phyloP scores from a whole-genome alignment of 2,888 invertebrate species.

The Euplagia quadripunctaria region DNA sequence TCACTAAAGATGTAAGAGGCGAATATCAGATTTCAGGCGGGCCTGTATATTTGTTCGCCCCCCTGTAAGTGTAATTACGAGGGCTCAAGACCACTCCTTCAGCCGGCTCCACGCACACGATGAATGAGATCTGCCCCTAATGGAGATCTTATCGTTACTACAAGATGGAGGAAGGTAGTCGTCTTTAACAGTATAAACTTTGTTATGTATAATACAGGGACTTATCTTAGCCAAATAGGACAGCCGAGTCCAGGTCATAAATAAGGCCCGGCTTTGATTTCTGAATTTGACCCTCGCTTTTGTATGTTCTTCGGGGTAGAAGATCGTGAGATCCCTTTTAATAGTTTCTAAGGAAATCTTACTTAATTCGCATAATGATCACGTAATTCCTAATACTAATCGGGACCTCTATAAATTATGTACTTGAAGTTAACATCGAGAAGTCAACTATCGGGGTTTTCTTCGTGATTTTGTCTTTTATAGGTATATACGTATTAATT shows the following conservation, averaged over 20 bases:
- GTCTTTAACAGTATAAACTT: constrained; percentile 78
- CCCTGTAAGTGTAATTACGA: constrained; percentile 75
- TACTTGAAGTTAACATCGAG: constrained; percentile 56
- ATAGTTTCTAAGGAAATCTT: constrained; percentile 79
- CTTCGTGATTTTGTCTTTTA: constrained; percentile 47
- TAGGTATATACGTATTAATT: constrained; percentile 62
- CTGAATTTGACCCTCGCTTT: constrained; percentile 79
- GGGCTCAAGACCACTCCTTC: constrained; percentile 63
- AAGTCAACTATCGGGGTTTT: constrained; percentile 41
- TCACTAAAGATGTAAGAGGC: constrained; percentile 57
- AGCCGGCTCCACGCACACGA: constrained; percentile 73
- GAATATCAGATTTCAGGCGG: constrained; percentile 65
- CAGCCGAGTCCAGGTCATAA: constrained; percentile 80
- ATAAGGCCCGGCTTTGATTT: constrained; percentile 84
- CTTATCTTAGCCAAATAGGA: constrained; percentile 78
- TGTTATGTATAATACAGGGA: constrained; percentile 77
- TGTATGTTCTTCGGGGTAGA: constrained; percentile 69
- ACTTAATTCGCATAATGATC: constrained; percentile 80
- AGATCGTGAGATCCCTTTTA: constrained; percentile 78
- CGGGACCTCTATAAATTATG: constrained; percentile 64
- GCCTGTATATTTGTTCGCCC: constrained; percentile 61
- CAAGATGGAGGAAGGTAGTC: constrained; percentile 79
- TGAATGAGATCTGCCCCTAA: constrained; percentile 83
- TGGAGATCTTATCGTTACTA: constrained; percentile 82
- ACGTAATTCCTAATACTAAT: constrained; percentile 72